Evolutionary conservation across 2,113 vertebrate species (phyloP), one percentile per base, ranked within the genome.

Genomic region (Scomber scombrus): DNA sequence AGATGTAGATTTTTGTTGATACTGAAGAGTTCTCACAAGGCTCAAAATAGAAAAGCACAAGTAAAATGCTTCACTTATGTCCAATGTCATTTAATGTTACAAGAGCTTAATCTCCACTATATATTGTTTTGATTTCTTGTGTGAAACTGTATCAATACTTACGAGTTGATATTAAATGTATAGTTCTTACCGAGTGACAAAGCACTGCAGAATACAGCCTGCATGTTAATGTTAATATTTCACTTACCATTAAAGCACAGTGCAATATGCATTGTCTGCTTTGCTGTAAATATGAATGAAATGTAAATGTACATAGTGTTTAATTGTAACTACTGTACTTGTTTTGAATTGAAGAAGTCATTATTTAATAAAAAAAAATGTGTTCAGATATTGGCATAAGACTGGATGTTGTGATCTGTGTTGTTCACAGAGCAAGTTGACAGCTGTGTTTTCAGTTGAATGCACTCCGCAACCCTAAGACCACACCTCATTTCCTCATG

Each of bases 401-500:
- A 57, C 29, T n/a, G 13, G 58, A 55, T 81, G 45, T 12, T 70
- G 57, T 71, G 23, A 26, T 26, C 23, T 26, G 83, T 80, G 55
- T 60, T 3, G 2, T 71, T 60, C 3, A 29, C 19, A 19, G n/a
- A 13, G 15, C 40, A 58, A 45, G 29, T 2, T 15, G 54, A 63
- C 80, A 89, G 74, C 63, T 85, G 82, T 81, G 70, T 86, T 82
- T 65, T 65, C 6, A 21, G 71, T 5, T 49, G 62, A 84, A 61
- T 26, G 2, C 70, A 10, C 61, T 50, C 56, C 51, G 67, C 82
- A 74, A 74, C 56, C 55, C 60, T 34, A 3, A 52, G 45, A n/a
- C 72, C 78, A 80, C 74, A 67, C 65, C 75, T 63, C 26, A 82
- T 76, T 90, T 84, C 84, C 84, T 89, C 67, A 68, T 79, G 19